Percentiles rank a stretch among this genome's conserved stretches.
These are phyloP conservation scores for Sebastes iracundus DNA, from an alignment of 2,797 vertebrate species.

Conservation along the genomic window DNA sequence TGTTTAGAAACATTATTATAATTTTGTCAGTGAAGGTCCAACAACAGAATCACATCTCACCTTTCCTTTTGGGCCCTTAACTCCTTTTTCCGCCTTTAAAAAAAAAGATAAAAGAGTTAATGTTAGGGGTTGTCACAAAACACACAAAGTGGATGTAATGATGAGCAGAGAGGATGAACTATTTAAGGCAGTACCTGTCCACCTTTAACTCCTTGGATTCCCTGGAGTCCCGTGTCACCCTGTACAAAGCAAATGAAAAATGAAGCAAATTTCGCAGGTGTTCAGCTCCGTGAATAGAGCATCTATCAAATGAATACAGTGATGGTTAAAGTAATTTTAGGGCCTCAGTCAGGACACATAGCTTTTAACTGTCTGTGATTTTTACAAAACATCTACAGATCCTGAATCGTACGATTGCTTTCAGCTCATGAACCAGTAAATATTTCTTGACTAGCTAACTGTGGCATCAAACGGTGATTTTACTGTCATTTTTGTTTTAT, in stretches of 20 bases:
- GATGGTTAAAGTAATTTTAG: neutral
- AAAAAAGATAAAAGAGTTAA: slow-evolving; percentile 40
- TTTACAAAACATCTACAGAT: slow-evolving; percentile 7
- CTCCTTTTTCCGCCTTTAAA: slow-evolving; percentile 70
- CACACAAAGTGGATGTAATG: neutral
- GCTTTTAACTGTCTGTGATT: neutral
- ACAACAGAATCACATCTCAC: slow-evolving; percentile 60
- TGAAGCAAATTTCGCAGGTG: neutral
- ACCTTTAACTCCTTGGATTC: slow-evolving; percentile 78
- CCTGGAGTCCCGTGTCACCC: slow-evolving; percentile 79
- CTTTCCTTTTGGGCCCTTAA: slow-evolving; percentile 81
- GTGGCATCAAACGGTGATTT: slow-evolving; percentile 28
- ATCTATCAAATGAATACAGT: neutral
- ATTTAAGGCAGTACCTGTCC: slow-evolving; percentile 67
- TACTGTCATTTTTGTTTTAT: slow-evolving; percentile 9
- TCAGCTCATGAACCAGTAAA: neutral
- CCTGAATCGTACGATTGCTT: neutral
- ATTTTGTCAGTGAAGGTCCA: neutral
- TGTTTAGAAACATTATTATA: neutral
- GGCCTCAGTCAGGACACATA: neutral
- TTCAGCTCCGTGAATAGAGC: neutral
- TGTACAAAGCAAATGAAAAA: slow-evolving; percentile 49
- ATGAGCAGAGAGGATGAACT: slow-evolving; percentile 10
- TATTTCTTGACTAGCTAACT: slow-evolving; percentile 10
- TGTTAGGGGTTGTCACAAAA: neutral